These are phyloP conservation scores for Odontamblyopus lacepedii DNA, from an alignment of 2,797 vertebrate genomes.

Conservation along the genomic window DNA sequence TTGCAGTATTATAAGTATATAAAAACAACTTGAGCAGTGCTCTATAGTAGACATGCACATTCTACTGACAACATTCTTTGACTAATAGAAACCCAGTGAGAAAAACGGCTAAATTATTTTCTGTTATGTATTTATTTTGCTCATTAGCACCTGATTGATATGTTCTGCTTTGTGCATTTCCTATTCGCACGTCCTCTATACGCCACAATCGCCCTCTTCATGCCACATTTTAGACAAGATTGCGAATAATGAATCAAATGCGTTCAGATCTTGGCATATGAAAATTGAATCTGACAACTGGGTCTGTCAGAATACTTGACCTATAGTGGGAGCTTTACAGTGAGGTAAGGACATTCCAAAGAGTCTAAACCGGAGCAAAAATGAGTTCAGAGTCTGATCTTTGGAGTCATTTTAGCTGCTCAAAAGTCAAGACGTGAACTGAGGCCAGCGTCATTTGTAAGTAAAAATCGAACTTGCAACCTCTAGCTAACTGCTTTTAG, in stretches of 20 bases:
- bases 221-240: background rate
- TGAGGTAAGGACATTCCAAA: background rate
- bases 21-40: too few relatives aligned
- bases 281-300: background rate
- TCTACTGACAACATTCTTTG: background rate
- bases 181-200: background rate
- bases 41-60: background rate
- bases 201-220: background rate
- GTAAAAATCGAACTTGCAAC: background rate
- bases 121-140: background rate
- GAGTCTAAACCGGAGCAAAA: background rate
- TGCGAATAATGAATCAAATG: background rate
- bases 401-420: background rate
- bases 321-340: background rate
- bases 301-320: background rate
- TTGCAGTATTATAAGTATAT: too few relatives aligned
- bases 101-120: background rate
- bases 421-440: background rate
- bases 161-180: constrained; percentile 3
- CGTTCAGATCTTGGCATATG: background rate
- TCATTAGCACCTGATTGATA: background rate
- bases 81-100: background rate
- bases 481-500: background rate
- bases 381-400: background rate
- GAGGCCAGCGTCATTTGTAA: background rate